Conservation (phyloP, 2,797 vertebrate genomes). For the Thaleichthys pacificus region DNA sequence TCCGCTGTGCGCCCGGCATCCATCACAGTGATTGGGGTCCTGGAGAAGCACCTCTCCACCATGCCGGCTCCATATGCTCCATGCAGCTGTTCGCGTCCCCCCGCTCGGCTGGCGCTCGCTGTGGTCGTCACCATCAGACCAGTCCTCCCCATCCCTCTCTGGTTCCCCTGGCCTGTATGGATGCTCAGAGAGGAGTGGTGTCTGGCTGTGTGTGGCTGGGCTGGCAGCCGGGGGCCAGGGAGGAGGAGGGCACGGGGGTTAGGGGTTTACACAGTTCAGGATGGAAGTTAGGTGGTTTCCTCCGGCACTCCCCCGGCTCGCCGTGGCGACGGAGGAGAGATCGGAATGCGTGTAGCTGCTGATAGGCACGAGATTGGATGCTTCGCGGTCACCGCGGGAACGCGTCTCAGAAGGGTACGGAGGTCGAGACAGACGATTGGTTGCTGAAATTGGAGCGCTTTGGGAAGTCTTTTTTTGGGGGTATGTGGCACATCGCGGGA, state of each 20-base stretch:
- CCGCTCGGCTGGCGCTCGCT: not conserved
- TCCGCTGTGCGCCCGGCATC: conserved; percentile 68
- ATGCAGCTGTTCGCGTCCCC: conserved; percentile 77
- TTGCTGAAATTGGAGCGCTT: conserved; percentile 67
- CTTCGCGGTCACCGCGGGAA: conserved; percentile 40
- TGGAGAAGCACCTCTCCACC: conserved; percentile 69
- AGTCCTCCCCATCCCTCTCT: not conserved
- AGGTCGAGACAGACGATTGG: conserved; percentile 67
- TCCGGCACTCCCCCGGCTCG: conserved; percentile 9
- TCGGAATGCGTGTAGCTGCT: conserved; percentile 40
- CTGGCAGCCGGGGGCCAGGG: too few species aligned
- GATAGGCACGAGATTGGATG: conserved; percentile 44
- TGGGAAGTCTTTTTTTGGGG: not conserved
- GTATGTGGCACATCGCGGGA: not conserved
- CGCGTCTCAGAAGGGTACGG: conserved; percentile 41
- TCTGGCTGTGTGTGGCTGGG: too few species aligned
- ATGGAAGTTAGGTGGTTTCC: not conserved
- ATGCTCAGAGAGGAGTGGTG: conserved; percentile 46
- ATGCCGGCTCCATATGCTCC: conserved; percentile 75
- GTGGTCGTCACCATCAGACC: not conserved
- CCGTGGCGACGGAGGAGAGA: conserved; percentile 23
- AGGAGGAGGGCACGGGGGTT: not conserved
- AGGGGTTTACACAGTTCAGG: conserved; percentile 3
- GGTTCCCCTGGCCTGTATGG: conserved; percentile 34
- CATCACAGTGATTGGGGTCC: conserved; percentile 78